Percentiles rank a stretch among this genome's conserved stretches.
Evolutionary conservation across 2,888 invertebrate species (phyloP).

Genomic region (Agrilus biguttatus): DNA sequence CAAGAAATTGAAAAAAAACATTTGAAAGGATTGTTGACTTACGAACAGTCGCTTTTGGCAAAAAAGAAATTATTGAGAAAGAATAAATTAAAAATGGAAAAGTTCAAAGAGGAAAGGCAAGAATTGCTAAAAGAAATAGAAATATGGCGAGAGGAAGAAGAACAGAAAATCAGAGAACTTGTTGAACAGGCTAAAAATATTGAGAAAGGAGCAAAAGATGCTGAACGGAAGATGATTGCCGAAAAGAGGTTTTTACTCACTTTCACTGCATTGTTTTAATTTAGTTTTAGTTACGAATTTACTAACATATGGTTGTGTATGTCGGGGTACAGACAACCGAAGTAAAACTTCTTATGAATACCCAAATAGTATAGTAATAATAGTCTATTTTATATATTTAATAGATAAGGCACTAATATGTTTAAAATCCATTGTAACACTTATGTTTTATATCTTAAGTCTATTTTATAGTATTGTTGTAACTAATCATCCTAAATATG

Average conservation of each 20-base stretch:
- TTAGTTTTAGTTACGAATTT: too few species aligned
- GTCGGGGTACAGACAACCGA: too few species aligned
- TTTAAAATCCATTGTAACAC: too few species aligned
- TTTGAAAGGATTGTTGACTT: slow-evolving; percentile 39
- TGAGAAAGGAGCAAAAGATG: slow-evolving; percentile 36
- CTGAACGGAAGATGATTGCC: slow-evolving; percentile 36
- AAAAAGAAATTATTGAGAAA: slow-evolving; percentile 34
- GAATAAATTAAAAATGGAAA: slow-evolving; percentile 37
- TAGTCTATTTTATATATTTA: too few species aligned
- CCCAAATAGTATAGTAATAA: too few species aligned
- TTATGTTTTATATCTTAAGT: too few species aligned
- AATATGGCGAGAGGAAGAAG: slow-evolving; percentile 34
- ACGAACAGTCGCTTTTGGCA: slow-evolving; percentile 44
- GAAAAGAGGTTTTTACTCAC: slow-evolving; percentile 28
- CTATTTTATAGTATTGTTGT: too few species aligned
- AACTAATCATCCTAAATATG: too few species aligned
- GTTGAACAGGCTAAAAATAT: slow-evolving; percentile 35
- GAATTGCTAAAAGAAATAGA: slow-evolving; percentile 36
- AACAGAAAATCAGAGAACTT: slow-evolving; percentile 34
- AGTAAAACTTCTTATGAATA: too few species aligned
- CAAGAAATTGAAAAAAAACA: slow-evolving; percentile 44
- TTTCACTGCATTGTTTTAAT: too few species aligned
- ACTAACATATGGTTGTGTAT: too few species aligned
- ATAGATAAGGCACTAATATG: too few species aligned
- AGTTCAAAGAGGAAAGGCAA: slow-evolving; percentile 36